These are phyloP conservation scores for Planiliza haematocheilus DNA, from an alignment of 2,113 vertebrate species.

Conservation along the genomic window DNA sequence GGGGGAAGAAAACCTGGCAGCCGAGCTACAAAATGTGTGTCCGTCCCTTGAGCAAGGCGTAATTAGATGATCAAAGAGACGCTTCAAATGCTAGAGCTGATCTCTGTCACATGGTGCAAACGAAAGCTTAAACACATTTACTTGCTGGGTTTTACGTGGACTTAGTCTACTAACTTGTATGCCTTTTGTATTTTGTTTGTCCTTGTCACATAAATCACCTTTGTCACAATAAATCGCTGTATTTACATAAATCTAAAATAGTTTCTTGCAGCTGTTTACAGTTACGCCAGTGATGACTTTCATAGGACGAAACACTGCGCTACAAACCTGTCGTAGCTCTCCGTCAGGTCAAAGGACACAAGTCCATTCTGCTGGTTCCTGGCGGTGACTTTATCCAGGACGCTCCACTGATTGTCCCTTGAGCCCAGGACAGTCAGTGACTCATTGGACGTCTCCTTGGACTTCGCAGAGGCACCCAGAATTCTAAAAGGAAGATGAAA, in stretches of 20 bases:
- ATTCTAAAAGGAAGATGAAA: conserved; percentile 61
- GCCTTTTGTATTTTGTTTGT: too few species aligned
- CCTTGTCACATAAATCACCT: too few species aligned
- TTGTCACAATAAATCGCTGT: too few species aligned
- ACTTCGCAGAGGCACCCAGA: conserved; percentile 76
- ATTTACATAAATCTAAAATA: too few species aligned
- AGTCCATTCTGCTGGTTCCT: conserved; percentile 84
- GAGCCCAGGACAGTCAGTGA: conserved; percentile 83
- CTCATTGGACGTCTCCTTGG: conserved; percentile 74
- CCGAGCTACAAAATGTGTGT: neutral
- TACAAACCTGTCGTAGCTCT: conserved; percentile 86
- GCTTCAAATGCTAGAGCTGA: too few species aligned
- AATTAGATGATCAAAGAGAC: too few species aligned
- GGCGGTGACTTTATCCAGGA: conserved; percentile 81
- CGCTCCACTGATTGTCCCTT: conserved; percentile 84
- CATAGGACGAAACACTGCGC: neutral
- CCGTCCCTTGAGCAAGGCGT: neutral
- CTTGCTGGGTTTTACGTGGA: too few species aligned
- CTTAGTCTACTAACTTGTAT: too few species aligned
- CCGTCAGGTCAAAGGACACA: conserved; percentile 87
- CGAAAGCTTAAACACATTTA: too few species aligned
- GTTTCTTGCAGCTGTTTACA: neutral
- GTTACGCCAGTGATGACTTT: neutral
- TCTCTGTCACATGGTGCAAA: too few species aligned
- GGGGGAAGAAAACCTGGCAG: neutral